Percentiles rank a stretch among this genome's conserved stretches.
Conservation (phyloP, 2,113 vertebrate species). For the Arvicanthis niloticus region DNA sequence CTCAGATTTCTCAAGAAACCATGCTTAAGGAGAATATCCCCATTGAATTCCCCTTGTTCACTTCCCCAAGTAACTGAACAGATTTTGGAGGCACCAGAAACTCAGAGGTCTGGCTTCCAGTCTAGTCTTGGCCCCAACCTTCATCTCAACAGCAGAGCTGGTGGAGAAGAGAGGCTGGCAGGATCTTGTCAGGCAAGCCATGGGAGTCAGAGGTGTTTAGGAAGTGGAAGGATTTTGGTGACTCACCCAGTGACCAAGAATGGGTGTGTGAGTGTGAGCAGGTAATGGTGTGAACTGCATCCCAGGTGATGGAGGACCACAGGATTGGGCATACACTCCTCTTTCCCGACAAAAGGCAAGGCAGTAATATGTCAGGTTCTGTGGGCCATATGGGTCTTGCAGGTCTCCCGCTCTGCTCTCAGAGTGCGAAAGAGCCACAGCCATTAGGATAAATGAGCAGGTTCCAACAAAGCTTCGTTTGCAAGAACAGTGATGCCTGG, state of each 20-base stretch:
- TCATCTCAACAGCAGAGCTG: neutral
- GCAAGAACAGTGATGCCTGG: neutral
- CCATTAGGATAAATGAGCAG: neutral
- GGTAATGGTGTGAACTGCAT: neutral
- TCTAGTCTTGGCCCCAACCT: fast-evolving
- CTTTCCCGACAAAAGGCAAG: neutral
- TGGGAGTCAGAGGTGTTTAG: neutral
- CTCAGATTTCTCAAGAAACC: neutral
- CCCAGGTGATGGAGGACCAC: neutral
- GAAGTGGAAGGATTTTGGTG: neutral
- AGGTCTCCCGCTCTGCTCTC: neutral
- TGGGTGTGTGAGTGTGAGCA: neutral
- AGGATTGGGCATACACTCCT: neutral
- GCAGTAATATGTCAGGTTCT: conserved; percentile 11
- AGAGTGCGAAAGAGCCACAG: neutral
- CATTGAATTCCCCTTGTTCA: neutral
- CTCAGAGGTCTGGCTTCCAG: neutral
- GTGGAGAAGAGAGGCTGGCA: neutral
- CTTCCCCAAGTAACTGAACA: neutral
- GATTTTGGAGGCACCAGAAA: neutral
- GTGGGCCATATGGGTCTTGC: neutral
- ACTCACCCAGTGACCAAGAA: neutral
- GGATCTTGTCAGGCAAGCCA: neutral
- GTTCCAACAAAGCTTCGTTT: conserved; percentile 46
- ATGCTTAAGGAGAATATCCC: neutral